Conservation (phyloP, 1,140 invertebrate genomes). For the Sycophila sp. region DNA sequence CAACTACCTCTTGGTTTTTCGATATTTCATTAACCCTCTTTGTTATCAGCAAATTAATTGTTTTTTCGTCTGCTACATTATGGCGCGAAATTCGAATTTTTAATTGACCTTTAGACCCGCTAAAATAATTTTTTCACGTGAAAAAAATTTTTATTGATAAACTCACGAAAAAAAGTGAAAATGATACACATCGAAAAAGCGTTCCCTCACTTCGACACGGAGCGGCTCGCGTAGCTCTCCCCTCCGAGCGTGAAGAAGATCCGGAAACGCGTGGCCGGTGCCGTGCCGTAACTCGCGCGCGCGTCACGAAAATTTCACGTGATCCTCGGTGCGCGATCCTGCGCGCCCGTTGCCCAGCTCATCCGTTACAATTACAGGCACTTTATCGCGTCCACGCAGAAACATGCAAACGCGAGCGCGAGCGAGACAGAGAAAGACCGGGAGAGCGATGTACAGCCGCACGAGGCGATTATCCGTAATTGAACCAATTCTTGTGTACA, state of each 20-base stretch:
- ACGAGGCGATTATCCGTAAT: constrained; percentile 56
- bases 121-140: no score
- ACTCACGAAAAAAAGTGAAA: no score
- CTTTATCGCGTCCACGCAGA: constrained; percentile 45
- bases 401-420: not conserved
- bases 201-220: no score
- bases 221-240: no score
- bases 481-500: constrained; percentile 59
- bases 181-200: no score
- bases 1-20: no score
- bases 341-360: constrained; percentile 50
- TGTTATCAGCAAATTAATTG: no score
- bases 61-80: no score
- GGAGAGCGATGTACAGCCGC: not conserved
- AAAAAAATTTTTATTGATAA: no score
- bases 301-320: constrained; percentile 56
- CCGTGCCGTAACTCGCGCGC: not conserved
- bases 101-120: no score
- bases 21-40: no score
- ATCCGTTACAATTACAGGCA: constrained; percentile 58
- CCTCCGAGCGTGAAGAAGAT: constrained; percentile 28
- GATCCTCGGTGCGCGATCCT: constrained; percentile 46
- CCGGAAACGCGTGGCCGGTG: constrained; percentile 19
- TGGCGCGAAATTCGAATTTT: no score
- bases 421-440: not conserved